A percentile compares a stretch with the other conserved stretches of the same genome.
Conservation (phyloP, 2,888 invertebrate genomes). For the Rhyacophila evoluta region DNA sequence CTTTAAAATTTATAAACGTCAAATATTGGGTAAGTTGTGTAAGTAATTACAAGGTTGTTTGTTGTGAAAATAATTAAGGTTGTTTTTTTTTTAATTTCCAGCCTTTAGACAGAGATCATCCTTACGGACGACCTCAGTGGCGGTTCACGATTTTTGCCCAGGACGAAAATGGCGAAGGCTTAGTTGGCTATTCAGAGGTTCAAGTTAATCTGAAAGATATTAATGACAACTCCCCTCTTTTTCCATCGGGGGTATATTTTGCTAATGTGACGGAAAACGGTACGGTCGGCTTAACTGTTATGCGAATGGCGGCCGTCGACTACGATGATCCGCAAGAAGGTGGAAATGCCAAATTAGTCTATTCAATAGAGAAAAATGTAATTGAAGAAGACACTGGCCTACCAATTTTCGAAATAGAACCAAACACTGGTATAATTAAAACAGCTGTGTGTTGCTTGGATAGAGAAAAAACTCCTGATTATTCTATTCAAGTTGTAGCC, state of each 20-base stretch:
- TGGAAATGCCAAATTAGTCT: conserved; percentile 70
- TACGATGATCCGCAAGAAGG: conserved; percentile 70
- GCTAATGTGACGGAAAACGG: conserved; percentile 70
- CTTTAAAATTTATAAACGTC: too few relatives aligned
- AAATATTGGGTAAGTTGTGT: too few relatives aligned
- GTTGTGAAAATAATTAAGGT: not conserved
- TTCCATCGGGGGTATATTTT: conserved; percentile 64
- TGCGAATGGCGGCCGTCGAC: conserved; percentile 71
- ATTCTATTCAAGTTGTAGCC: conserved; percentile 66
- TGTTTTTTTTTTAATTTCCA: conserved; percentile 33
- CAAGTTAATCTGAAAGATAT: conserved; percentile 70
- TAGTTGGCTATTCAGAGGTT: conserved; percentile 59
- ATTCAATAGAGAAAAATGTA: conserved; percentile 68
- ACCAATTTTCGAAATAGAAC: conserved; percentile 69
- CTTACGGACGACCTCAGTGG: conserved; percentile 68
- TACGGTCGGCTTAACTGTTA: conserved; percentile 66
- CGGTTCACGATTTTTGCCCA: conserved; percentile 62
- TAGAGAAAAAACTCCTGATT: conserved; percentile 66
- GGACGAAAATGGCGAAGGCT: conserved; percentile 55
- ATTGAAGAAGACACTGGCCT: conserved; percentile 69
- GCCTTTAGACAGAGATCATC: conserved; percentile 70
- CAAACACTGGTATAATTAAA: conserved; percentile 67
- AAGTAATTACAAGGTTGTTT: too few relatives aligned
- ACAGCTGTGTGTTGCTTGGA: conserved; percentile 66
- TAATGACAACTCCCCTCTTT: conserved; percentile 71